These are phyloP conservation scores for Tachystola acroxantha DNA, from an alignment of 2,888 invertebrate species.

Conservation along the genomic window DNA sequence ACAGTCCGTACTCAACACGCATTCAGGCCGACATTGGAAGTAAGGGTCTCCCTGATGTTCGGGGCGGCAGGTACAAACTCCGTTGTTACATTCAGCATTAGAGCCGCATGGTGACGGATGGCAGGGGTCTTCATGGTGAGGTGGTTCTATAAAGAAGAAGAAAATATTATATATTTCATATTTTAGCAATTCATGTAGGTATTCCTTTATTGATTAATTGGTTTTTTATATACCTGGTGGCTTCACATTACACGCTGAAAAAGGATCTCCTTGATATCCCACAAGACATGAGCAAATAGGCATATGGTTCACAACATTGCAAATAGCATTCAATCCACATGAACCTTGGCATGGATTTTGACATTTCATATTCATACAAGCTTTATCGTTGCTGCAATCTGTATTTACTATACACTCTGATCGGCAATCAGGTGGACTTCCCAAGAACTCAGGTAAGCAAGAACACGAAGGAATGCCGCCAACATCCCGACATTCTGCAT, in stretches of 20 bases:
- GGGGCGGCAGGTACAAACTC: conserved; percentile 85
- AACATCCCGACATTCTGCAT: conserved; percentile 79
- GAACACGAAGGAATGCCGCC: conserved; percentile 80
- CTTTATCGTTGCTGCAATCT: conserved; percentile 84
- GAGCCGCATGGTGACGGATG: conserved; percentile 87
- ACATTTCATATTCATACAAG: conserved; percentile 88
- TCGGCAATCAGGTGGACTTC: conserved; percentile 85
- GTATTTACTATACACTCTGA: conserved; percentile 86
- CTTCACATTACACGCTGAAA: conserved; percentile 81
- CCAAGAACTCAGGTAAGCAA: conserved; percentile 81
- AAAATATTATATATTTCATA: conserved; percentile 4
- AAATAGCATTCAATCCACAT: conserved; percentile 85
- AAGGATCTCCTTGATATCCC: conserved; percentile 86
- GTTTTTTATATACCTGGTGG: conserved; percentile 44
- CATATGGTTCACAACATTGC: conserved; percentile 86
- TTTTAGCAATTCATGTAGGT: too few relatives aligned
- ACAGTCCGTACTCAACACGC: conserved; percentile 88
- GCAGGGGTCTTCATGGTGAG: conserved; percentile 79
- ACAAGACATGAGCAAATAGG: conserved; percentile 83
- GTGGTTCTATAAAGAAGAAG: conserved; percentile 41
- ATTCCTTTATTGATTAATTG: background rate
- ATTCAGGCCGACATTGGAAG: conserved; percentile 88
- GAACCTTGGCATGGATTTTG: conserved; percentile 87
- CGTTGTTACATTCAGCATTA: conserved; percentile 85
- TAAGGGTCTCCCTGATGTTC: conserved; percentile 89